These are phyloP conservation scores for Xyliphius kryptos DNA, from an alignment of 2,113 vertebrate genomes.

Conservation along the genomic window DNA sequence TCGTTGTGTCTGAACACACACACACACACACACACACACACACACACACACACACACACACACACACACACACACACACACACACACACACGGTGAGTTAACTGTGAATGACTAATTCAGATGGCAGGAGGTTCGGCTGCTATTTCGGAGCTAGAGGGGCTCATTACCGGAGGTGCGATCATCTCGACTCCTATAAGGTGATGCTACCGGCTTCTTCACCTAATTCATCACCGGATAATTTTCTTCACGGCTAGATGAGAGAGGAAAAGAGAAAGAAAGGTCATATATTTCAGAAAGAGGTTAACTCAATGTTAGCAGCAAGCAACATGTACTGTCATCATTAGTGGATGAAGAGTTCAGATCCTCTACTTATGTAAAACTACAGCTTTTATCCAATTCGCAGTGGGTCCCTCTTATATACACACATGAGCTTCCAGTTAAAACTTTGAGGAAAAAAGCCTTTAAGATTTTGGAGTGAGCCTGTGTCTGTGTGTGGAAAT, in stretches of 20 bases:
- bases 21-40: no score
- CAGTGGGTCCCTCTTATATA: no score
- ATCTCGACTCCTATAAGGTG: conserved; percentile 61
- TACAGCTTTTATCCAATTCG: no score
- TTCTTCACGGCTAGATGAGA: conserved; percentile 63
- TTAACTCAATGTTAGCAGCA: background rate
- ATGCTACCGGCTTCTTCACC: conserved; percentile 59
- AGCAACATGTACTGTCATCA: no score
- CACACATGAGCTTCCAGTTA: no score
- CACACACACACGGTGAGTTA: background rate
- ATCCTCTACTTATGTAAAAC: no score
- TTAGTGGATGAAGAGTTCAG: no score
- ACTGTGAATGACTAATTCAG: conserved; percentile 34
- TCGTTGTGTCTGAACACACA: conserved; percentile 26
- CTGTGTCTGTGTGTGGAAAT: no score
- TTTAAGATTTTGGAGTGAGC: no score
- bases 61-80: conserved; percentile 18
- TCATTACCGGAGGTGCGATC: conserved; percentile 82
- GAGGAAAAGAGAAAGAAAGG: conserved; percentile 27
- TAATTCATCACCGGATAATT: conserved; percentile 51
- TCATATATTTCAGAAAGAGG: background rate
- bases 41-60: conserved; percentile 9
- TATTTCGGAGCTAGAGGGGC: conserved; percentile 73
- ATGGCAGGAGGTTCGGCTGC: conserved; percentile 51
- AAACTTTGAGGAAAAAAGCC: no score